Evolutionary conservation across 1,140 invertebrate species (phyloP), one percentile per base, ranked within the genome.

Genomic region (Drosophila paulistorum): DNA sequence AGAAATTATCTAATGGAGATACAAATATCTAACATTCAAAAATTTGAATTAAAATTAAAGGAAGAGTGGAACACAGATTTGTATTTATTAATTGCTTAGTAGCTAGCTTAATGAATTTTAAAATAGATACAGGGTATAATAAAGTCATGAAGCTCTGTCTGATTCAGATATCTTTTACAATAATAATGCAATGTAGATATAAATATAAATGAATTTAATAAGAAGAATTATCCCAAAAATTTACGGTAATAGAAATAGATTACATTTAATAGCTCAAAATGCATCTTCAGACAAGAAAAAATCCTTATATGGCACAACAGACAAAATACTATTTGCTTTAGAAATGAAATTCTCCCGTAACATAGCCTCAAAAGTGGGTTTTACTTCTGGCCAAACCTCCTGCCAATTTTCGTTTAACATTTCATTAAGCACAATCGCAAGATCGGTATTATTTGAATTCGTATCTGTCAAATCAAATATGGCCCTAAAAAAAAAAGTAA

Each of bases 351-450:
- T 51, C 1, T 51, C 45, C 7, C 17, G 9, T 5, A 7, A 17
- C 14, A 30, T 26, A 0, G 9, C 7, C 1, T 14, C 11, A 17
- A 7, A 3, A 35, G 14, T 45, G 3, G 4, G 20, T 54, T n/a
- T 30, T 0, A 7, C n/a, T 9, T 30, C 9, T 5, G 3, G 62
- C 57, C 92, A 91, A 41, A 93, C 90, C 0, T 92, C 86, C 51
- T 63, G 39, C 93, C 93, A 93, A 74, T 93, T 93, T 6, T 90
- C 84, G 65, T 93, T 93, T 37, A 93, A 66, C 68, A 93, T 84
- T 2, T 62, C 20, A 60, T 87, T 87, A 41, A 81, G 68, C 9
- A 65, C 71, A 48, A 90, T 81, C 65, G 92, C 84, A n/a, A 93
- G 55, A 3, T 81, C 72, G 42, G 86, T 86, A 58, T 91, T 91